phyloP scores from a whole-genome alignment of 2,797 vertebrate genomes.

The Channallabes apus region DNA sequence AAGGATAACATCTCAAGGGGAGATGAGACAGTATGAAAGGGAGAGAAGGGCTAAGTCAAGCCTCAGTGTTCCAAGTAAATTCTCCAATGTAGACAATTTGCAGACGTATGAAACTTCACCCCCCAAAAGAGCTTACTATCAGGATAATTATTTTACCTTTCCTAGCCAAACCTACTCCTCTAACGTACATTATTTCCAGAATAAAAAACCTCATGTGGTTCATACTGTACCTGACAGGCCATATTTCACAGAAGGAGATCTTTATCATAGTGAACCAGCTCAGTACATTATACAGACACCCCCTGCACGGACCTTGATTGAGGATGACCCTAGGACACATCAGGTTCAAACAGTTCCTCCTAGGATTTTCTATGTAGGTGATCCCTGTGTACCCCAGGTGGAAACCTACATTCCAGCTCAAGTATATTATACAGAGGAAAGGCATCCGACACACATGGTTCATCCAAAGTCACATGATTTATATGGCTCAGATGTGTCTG shows the following conservation, averaged over 20 bases:
- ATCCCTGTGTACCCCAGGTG: constrained; percentile 76
- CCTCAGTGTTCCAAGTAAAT: constrained; percentile 82
- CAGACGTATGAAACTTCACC: constrained; percentile 73
- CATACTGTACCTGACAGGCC: constrained; percentile 73
- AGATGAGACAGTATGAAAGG: constrained; percentile 72
- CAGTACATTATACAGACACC: constrained; percentile 89
- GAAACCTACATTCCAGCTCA: constrained; percentile 79
- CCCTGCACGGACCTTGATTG: constrained; percentile 81
- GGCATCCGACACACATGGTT: constrained; percentile 77
- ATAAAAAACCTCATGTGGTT: constrained; percentile 76
- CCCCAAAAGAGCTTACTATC: constrained; percentile 75
- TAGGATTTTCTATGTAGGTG: constrained; percentile 78
- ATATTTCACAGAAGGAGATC: constrained; percentile 79
- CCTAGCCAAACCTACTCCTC: constrained; percentile 71
- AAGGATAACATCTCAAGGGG: constrained; percentile 77
- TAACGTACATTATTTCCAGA: constrained; percentile 78
- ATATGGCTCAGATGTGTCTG: constrained; percentile 82
- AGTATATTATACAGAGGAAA: constrained; percentile 84
- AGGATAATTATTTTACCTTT: constrained; percentile 72
- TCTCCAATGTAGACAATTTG: constrained; percentile 88
- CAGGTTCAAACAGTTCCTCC: constrained; percentile 77
- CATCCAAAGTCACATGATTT: constrained; percentile 83
- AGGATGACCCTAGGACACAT: constrained; percentile 81
- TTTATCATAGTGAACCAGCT: constrained; percentile 75
- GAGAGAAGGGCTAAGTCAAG: constrained; percentile 82